phyloP scores from a whole-genome alignment of 2,797 vertebrate species.

The Petrocephalus sullivani region DNA sequence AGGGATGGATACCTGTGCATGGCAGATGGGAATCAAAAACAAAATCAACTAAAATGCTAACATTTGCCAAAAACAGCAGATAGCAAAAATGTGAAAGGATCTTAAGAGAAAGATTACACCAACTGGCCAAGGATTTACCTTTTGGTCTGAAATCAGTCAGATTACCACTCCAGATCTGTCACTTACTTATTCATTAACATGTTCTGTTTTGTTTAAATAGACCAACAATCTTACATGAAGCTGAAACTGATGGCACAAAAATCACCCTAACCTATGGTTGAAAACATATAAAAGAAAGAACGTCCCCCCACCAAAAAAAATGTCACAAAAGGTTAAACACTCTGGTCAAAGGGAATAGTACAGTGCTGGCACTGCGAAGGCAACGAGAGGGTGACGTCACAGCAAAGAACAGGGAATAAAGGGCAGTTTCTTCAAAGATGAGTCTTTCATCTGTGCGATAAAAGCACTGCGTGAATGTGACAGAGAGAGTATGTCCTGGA shows the following conservation, averaged over 20 bases:
- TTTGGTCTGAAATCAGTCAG: not conserved
- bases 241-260: not conserved
- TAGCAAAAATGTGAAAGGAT: not conserved
- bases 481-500: slow-evolving; percentile 4
- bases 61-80: not conserved
- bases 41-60: not conserved
- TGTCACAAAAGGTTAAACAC: not conserved
- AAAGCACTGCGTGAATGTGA: slow-evolving; percentile 38
- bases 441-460: slow-evolving; percentile 50
- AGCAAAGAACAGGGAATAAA: slow-evolving; percentile 16
- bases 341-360: not conserved
- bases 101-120: not conserved
- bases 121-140: not conserved
- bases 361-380: not conserved
- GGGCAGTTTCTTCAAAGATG: slow-evolving; percentile 24
- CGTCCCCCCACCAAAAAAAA: not conserved
- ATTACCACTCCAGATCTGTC: not conserved
- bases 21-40: slow-evolving; percentile 8
- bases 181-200: not conserved
- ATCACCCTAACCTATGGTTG: not conserved
- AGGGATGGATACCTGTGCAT: slow-evolving; percentile 72
- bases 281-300: not conserved
- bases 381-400: slow-evolving; percentile 10
- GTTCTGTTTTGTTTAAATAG: not conserved
- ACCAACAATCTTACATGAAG: not conserved